Evolutionary conservation across 2,888 invertebrate genomes (phyloP).

Genomic region (Acanthococcus lagerstroemiae): DNA sequence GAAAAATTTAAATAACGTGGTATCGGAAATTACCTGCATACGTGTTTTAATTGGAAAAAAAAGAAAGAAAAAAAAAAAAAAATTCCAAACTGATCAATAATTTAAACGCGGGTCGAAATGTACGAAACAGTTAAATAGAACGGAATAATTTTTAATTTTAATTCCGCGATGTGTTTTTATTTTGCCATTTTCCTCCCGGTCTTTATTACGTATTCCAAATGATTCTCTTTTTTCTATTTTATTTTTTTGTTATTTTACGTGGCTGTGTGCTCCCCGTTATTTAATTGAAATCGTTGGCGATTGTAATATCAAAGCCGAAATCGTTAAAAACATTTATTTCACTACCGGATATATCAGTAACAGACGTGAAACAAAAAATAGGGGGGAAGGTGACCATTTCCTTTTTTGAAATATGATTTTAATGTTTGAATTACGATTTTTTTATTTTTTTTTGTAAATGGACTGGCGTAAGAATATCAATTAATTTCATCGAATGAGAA

Average conservation of each 20-base stretch:
- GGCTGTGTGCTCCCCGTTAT: conserved; percentile 12
- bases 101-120: not conserved
- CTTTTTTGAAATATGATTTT: conserved; percentile 10
- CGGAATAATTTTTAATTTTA: conserved; percentile 27
- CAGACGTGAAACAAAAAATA: not conserved
- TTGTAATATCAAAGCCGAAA: conserved; percentile 28
- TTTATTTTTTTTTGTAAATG: conserved; percentile 10
- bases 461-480: conserved; percentile 27
- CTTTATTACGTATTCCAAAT: conserved; percentile 5
- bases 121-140: conserved; percentile 4
- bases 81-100: not conserved
- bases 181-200: conserved; percentile 18
- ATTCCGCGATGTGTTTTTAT: conserved; percentile 22
- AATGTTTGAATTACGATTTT: conserved; percentile 21
- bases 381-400: conserved; percentile 17
- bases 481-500: conserved; percentile 23
- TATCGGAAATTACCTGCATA: not conserved
- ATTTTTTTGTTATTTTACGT: conserved; percentile 14
- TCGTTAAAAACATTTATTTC: conserved; percentile 23
- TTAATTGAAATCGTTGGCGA: conserved; percentile 31
- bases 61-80: not conserved
- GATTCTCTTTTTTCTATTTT: conserved; percentile 3
- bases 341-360: conserved; percentile 12
- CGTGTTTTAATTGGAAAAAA: not conserved
- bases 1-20: not conserved